Conservation (phyloP, 2,888 invertebrate genomes). For the Dione vanillae region DNA sequence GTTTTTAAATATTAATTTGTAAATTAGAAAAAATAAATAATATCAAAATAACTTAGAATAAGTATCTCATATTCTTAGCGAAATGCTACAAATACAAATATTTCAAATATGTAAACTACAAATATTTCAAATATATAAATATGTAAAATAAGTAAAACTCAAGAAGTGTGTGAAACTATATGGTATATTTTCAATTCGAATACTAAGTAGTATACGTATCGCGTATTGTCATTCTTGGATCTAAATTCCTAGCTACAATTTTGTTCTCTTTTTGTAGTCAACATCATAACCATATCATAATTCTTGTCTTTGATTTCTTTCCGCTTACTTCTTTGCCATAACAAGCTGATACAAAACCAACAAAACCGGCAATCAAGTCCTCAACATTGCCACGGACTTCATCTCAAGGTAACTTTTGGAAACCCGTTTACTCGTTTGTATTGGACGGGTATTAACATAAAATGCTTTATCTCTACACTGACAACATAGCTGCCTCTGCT, state of each 20-base stretch:
- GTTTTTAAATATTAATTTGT: not conserved
- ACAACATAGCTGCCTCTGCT: conserved; percentile 39
- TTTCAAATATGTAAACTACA: too few relatives aligned
- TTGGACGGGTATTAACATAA: conserved; percentile 33
- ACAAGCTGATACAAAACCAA: conserved; percentile 96
- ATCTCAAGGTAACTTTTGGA: conserved; percentile 92
- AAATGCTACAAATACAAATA: too few relatives aligned
- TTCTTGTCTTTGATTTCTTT: conserved; percentile 83
- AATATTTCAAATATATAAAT: too few relatives aligned
- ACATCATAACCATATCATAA: conserved; percentile 65
- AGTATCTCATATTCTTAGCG: too few relatives aligned
- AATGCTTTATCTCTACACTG: conserved; percentile 35
- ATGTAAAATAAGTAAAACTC: too few relatives aligned
- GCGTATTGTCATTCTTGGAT: conserved; percentile 37
- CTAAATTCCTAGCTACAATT: conserved; percentile 27
- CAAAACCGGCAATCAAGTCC: conserved; percentile 98
- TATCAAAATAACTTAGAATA: not conserved
- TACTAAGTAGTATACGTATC: not conserved
- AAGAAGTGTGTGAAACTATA: not conserved
- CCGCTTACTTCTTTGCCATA: conserved; percentile 84
- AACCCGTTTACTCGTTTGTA: conserved; percentile 60
- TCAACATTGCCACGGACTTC: conserved; percentile 97
- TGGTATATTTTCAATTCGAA: too few relatives aligned
- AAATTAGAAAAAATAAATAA: not conserved
- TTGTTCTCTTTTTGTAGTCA: conserved; percentile 60